Percentiles rank a stretch among this genome's conserved stretches.
Evolutionary conservation across 2,113 vertebrate species (phyloP).

Genomic region (Tursiops truncatus): DNA sequence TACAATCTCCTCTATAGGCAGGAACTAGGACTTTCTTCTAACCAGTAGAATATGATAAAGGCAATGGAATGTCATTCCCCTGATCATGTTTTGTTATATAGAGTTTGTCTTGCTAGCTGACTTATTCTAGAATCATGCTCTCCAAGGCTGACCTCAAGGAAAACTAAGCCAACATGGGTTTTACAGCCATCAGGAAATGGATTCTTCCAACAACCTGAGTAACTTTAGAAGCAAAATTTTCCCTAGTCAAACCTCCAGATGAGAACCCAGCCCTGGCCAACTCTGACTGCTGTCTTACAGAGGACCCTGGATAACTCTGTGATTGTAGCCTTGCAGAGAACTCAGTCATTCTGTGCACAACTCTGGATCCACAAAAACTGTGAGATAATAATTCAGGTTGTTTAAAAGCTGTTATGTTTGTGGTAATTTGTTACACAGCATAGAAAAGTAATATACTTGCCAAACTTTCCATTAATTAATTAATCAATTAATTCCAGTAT

Average conservation of each 20-base stretch:
- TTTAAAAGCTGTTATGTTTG: not conserved
- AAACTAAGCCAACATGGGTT: not conserved
- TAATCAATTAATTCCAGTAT: not conserved
- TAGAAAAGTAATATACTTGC: not conserved
- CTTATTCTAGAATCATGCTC: not conserved
- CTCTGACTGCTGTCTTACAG: not conserved
- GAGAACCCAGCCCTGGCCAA: not conserved
- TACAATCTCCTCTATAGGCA: not conserved
- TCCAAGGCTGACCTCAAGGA: not conserved
- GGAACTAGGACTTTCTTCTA: not conserved
- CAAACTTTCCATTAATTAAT: not conserved
- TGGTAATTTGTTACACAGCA: not conserved
- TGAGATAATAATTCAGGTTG: not conserved
- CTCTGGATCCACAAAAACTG: not conserved
- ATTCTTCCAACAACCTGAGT: not conserved
- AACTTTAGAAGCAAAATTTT: not conserved
- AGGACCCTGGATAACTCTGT: not conserved
- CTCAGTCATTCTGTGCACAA: not conserved
- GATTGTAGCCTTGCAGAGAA: not conserved
- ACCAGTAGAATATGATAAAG: not conserved
- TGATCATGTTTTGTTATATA: not conserved
- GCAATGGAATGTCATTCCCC: not conserved
- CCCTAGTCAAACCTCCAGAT: not conserved
- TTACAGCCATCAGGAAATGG: not conserved
- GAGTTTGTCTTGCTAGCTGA: not conserved